Percentiles rank a stretch among this genome's conserved stretches.
phyloP scores from a whole-genome alignment of 2,888 invertebrate genomes.

The Sylvicola cinctus region DNA sequence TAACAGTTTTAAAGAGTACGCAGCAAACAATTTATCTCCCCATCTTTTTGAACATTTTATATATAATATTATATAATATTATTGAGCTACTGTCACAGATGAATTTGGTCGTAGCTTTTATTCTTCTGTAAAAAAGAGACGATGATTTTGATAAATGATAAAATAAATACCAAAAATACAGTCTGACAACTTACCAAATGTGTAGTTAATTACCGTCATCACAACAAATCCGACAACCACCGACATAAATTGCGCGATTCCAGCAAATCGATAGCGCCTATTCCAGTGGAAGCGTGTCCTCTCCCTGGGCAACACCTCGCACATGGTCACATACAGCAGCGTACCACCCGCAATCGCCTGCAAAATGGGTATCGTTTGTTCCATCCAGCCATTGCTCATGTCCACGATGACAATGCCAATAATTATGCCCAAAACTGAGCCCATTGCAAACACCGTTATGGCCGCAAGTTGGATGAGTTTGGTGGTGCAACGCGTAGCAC shows the following conservation, averaged over 20 bases:
- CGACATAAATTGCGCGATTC: slow-evolving; percentile 38
- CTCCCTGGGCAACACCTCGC: slow-evolving; percentile 57
- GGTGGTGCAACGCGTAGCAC: slow-evolving; percentile 25
- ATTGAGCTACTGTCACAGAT: too few species aligned
- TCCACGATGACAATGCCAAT: slow-evolving; percentile 39
- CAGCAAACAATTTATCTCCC: too few species aligned
- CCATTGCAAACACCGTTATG: slow-evolving; percentile 41
- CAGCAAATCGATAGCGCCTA: slow-evolving; percentile 30
- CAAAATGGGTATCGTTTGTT: slow-evolving; percentile 33
- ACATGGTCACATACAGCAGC: slow-evolving; percentile 53
- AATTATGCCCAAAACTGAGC: slow-evolving; percentile 45
- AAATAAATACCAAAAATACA: too few species aligned
- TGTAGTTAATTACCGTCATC: slow-evolving; percentile 36
- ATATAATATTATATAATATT: too few species aligned
- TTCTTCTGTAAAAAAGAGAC: too few species aligned
- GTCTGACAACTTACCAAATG: too few species aligned
- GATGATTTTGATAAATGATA: too few species aligned
- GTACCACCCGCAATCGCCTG: slow-evolving; percentile 60
- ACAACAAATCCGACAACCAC: slow-evolving; percentile 36
- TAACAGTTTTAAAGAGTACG: too few species aligned
- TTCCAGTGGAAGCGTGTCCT: slow-evolving; percentile 49
- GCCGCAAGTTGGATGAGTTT: slow-evolving; percentile 30
- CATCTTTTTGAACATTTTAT: too few species aligned
- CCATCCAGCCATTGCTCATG: slow-evolving; percentile 27
- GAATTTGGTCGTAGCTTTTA: too few species aligned